Percentiles rank a stretch among this genome's conserved stretches.
Evolutionary conservation across 2,797 vertebrate species (phyloP).

Genomic region (Percopsis omiscomaycus): DNA sequence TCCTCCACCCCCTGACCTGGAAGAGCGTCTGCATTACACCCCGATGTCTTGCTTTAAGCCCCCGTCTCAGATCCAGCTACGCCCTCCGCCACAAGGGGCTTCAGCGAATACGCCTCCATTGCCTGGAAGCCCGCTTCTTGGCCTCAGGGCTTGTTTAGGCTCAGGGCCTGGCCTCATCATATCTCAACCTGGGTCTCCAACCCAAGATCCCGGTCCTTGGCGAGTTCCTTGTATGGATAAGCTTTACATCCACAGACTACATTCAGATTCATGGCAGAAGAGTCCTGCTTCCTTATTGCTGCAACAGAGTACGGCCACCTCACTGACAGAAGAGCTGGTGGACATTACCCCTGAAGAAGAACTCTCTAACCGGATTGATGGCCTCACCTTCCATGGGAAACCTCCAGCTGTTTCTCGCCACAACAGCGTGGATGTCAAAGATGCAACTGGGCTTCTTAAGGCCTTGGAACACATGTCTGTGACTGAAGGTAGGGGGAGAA

Average conservation of each 20-base stretch:
- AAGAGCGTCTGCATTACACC: constrained; percentile 62
- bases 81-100: constrained; percentile 57
- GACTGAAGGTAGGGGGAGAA: constrained; percentile 38
- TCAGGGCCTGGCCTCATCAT: constrained; percentile 35
- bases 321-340: constrained; percentile 78
- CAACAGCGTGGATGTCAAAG: constrained; percentile 83
- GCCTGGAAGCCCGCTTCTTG: constrained; percentile 59
- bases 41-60: constrained; percentile 65
- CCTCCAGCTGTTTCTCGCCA: constrained; percentile 71
- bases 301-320: constrained; percentile 78
- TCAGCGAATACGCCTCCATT: constrained; percentile 52
- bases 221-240: constrained; percentile 65
- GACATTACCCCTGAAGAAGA: constrained; percentile 77
- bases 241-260: constrained; percentile 68
- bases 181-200: constrained; percentile 69
- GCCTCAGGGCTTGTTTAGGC: constrained; percentile 67
- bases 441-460: constrained; percentile 72
- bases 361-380: constrained; percentile 68
- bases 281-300: constrained; percentile 69
- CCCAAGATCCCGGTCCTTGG: constrained; percentile 57
- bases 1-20: constrained; percentile 78
- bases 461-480: constrained; percentile 67
- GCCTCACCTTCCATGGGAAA: constrained; percentile 54
- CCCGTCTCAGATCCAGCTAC: constrained; percentile 76
- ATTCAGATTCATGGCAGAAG: constrained; percentile 81